Conservation (phyloP, 2,888 invertebrate species). For the Phasia obesa region DNA sequence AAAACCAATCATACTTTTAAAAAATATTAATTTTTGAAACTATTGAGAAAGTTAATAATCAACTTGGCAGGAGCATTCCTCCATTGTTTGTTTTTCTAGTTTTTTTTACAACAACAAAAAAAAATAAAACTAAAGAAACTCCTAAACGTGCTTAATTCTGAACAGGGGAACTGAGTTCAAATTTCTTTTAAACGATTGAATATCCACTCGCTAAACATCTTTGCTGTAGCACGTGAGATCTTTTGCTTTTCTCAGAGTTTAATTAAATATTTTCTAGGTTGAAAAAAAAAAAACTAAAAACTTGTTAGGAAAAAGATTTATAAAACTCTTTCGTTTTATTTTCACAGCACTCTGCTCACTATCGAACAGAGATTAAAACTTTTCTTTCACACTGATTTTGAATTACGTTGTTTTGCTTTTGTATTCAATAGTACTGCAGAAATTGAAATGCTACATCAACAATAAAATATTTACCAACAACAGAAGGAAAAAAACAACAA, state of each 20-base stretch:
- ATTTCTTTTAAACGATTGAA: conserved; percentile 10
- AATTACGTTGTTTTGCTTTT: conserved; percentile 32
- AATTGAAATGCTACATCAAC: conserved; percentile 34
- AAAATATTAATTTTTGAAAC: too few species aligned
- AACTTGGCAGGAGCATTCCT: too few species aligned
- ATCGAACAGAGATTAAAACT: conserved; percentile 36
- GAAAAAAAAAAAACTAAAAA: conserved; percentile 1
- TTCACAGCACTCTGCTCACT: neutral
- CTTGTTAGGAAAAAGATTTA: conserved; percentile 48
- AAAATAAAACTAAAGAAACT: neutral
- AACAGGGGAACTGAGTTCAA: neutral
- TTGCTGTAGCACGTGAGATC: conserved; percentile 24
- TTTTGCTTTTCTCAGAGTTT: conserved; percentile 28
- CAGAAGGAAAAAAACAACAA: conserved; percentile 6
- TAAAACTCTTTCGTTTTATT: conserved; percentile 22
- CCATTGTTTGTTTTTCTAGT: too few species aligned
- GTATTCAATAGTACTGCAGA: conserved; percentile 40
- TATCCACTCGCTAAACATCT: neutral
- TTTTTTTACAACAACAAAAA: neutral
- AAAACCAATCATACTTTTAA: too few species aligned
- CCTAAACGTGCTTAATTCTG: neutral
- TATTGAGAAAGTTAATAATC: too few species aligned
- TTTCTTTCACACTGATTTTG: conserved; percentile 51
- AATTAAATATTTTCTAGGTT: conserved; percentile 47
- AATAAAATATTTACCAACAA: conserved; percentile 48